phyloP scores from a whole-genome alignment of 2,113 vertebrate species.

The Neoarius graeffei region DNA sequence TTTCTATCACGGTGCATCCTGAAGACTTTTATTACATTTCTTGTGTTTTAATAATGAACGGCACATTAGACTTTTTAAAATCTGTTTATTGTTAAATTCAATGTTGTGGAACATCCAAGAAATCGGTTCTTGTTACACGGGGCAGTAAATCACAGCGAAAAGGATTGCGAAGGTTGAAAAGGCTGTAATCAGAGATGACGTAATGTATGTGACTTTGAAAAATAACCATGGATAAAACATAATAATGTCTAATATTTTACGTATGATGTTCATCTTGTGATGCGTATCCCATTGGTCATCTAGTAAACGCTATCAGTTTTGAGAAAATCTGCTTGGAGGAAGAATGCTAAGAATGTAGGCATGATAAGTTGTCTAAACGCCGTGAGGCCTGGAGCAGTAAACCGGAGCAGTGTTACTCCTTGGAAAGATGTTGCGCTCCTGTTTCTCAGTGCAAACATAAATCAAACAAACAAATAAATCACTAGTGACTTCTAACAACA shows the following conservation, averaged over 20 bases:
- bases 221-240: neutral
- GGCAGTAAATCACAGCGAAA: neutral
- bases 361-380: neutral
- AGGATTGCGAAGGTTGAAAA: neutral
- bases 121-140: neutral
- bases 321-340: neutral
- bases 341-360: slow-evolving; percentile 20
- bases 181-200: neutral
- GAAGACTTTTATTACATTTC: neutral
- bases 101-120: neutral
- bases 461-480: neutral
- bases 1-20: neutral
- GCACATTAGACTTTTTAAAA: neutral
- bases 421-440: neutral
- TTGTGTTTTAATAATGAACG: neutral
- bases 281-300: neutral
- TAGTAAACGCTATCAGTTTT: neutral
- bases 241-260: neutral
- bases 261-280: neutral
- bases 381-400: neutral
- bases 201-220: neutral
- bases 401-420: neutral
- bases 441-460: neutral
- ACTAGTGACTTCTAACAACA: too few species aligned
- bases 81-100: neutral